Base-by-base conservation (phyloP, 2,888 invertebrate species). In the Tubiluchus corallicola region DNA sequence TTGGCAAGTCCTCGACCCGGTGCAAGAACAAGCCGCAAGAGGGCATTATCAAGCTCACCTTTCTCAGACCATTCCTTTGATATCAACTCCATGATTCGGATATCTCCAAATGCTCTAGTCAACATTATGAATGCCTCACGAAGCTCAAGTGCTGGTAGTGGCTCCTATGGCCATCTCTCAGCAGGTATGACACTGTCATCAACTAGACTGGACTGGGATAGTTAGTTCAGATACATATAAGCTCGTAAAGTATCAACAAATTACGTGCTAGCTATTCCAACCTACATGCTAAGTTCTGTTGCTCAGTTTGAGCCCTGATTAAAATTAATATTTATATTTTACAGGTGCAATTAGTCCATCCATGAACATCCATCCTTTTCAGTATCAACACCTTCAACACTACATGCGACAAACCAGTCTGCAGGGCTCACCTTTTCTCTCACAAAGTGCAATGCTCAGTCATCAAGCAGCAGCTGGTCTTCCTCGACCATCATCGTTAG, bases 51-150 rank as follows among this genome's bases (percentile, higher is more conserved):
- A 46, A 85, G 84, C 62, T 70, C 70, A 5, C 92, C 92, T 13
- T 90, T 92, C 64, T 88, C 90, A 1, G 92, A 92, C 53, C n/a
- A n/a, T n/a, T 84, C 85, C 45, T 81, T 90, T 52, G 92, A 94
- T 68, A 76, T 94, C 59, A 88, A 88, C 58, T 87, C 88, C 44
- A 82, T 94, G 72, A 92, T 94, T 54, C 75, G 92, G 48, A 88
- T 88, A 54, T 90, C 90, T 3, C 92, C 92, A 3, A 66, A 85
- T 54, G 87, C 88, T 18, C 68, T 94, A 52, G 82, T 77, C 5
- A 77, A 79, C 41, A 73, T 79, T 52, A 77, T 79, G 52, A 79
- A 79, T 58, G 79, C 84, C 16, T 85, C 85, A 1, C 71, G 87
- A 51, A 82, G 83, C 48, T 82, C 82, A 15, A 79, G 83, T 20